phyloP scores from a whole-genome alignment of 2,113 vertebrate genomes.

The Pollimyrus isidori region DNA sequence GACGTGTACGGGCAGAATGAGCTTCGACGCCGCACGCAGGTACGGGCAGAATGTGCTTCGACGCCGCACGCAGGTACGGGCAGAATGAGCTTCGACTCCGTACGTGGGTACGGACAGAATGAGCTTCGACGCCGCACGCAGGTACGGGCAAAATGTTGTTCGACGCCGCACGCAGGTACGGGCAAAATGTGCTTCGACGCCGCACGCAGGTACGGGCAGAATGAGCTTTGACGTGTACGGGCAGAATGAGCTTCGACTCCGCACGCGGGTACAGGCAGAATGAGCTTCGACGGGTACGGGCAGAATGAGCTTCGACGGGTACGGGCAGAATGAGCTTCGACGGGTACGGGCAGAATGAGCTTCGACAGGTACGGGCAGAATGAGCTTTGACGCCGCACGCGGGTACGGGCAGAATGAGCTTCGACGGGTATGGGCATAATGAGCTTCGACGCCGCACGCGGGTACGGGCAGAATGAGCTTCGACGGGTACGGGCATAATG shows the following conservation, averaged over 20 bases:
- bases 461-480: conserved; percentile 69
- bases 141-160: no score
- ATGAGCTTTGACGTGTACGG: conserved; percentile 45
- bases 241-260: no score
- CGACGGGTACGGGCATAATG: no score
- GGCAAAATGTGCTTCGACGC: conserved; percentile 47
- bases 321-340: no score
- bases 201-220: conserved; percentile 74
- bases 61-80: conserved; percentile 66
- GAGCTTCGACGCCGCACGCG: conserved; percentile 47
- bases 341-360: conserved; percentile 74
- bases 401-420: conserved; percentile 73
- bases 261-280: conserved; percentile 74
- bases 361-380: no score
- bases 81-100: conserved; percentile 56
- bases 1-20: no score
- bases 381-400: conserved; percentile 39
- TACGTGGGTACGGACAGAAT: conserved; percentile 79
- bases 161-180: conserved; percentile 62
- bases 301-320: conserved; percentile 56
- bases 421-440: no score
- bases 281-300: conserved; percentile 68
- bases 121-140: conserved; percentile 49
- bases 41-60: conserved; percentile 61
- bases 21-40: conserved; percentile 50